A percentile compares a stretch with the other conserved stretches of the same genome.
Evolutionary conservation across 2,113 vertebrate genomes (phyloP).

Genomic region (Atractosteus spatula): DNA sequence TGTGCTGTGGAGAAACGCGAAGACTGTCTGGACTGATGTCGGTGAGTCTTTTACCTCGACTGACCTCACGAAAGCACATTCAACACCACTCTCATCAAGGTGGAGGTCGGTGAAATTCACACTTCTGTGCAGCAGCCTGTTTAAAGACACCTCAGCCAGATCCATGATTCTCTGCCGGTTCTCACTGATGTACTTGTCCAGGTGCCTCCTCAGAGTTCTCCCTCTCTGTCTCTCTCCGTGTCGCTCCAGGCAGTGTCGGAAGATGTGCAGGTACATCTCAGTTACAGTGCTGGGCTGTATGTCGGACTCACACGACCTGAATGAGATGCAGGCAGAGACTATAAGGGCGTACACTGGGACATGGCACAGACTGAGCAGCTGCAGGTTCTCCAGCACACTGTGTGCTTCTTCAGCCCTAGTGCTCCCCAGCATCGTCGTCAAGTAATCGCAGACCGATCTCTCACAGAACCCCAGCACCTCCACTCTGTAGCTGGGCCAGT

Average conservation of each 20-base stretch:
- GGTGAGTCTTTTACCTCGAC: background rate
- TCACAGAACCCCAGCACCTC: conserved; percentile 33
- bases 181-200: background rate
- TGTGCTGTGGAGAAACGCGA: conserved; percentile 35
- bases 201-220: background rate
- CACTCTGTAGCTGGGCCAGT: conserved; percentile 14
- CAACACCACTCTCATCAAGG: background rate
- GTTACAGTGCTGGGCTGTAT: conserved; percentile 17
- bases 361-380: conserved; percentile 37
- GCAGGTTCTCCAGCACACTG: conserved; percentile 29
- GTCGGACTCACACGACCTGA: background rate
- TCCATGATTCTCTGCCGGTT: background rate
- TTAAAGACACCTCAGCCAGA: conserved; percentile 20
- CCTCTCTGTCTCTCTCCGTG: background rate
- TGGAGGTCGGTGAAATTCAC: background rate
- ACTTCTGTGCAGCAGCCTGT: conserved; percentile 10
- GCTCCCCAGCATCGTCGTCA: conserved; percentile 10
- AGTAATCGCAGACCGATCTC: conserved; percentile 19
- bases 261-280: conserved; percentile 33
- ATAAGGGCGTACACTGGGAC: conserved; percentile 36
- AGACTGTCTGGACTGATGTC: background rate
- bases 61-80: conserved; percentile 15
- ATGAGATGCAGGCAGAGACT: conserved; percentile 14
- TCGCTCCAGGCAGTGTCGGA: conserved; percentile 27
- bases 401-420: conserved; percentile 1